Base-by-base conservation (phyloP, 2,797 vertebrate species). In the Margarornis squamiger region DNA sequence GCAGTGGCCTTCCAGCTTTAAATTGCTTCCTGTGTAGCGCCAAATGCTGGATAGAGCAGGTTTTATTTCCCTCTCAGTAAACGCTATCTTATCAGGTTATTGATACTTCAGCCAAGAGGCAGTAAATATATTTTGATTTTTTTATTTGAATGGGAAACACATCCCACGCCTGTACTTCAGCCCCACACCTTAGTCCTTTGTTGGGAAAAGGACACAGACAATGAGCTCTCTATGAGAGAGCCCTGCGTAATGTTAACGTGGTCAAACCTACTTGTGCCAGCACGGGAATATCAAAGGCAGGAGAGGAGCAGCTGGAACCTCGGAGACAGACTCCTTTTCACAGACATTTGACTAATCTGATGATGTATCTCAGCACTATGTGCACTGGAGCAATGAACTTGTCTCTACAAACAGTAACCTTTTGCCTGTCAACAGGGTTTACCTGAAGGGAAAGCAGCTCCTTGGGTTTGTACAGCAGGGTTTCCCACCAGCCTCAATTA, bases 301-400 rank as follows among this genome's bases (percentile, higher is more conserved):
- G 80, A 75, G 65, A 75, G 84, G 95, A 97, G 15, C 70, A 67
- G 51, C 67, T 55, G 85, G 76, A 85, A 49, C 41, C 39, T 75
- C 32, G 46, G 87, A 96, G 89, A 71, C 88, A 74, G 70, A 61
- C 81, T 71, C 59, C 61, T 76, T 75, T 90, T 65, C 78, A 82
- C 76, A 95, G 78, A 87, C 87, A 27, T 78, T 88, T 95, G 89
- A 95, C 96, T 96, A 95, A 96, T 74, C 30, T 52, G 82, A 70
- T 95, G 88, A 93, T 88, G 81, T 61, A 92, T 27, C 79, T 0
- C 68, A 91, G 92, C 30, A 27, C 93, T 95, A 92, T 92, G 92
- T 51, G 70, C 27, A 4, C 74, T 2, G 7, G 67, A 77, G 73
- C 89, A 10, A 12, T 24, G 66, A 72, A 90, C 95, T 79, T 96